These are phyloP conservation scores for Crepidodera aurea DNA, from an alignment of 2,888 invertebrate genomes.

Conservation along the genomic window DNA sequence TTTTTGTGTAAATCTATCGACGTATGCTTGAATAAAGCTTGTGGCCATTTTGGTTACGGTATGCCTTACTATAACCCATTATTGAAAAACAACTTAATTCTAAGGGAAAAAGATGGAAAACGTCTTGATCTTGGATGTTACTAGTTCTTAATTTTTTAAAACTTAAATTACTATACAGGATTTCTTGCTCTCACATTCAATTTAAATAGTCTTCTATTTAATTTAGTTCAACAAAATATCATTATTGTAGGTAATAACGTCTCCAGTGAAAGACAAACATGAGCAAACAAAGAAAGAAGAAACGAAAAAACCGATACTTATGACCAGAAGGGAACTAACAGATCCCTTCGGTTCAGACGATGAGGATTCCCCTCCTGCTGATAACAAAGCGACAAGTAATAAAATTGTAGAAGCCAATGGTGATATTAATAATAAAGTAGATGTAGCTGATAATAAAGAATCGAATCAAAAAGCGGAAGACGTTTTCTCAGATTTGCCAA, in stretches of 20 bases:
- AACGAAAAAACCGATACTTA: slow-evolving; percentile 64
- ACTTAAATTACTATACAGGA: too few relatives aligned
- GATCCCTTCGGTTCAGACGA: slow-evolving; percentile 94
- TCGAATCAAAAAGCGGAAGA: slow-evolving; percentile 32
- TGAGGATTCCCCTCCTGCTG: slow-evolving; percentile 64
- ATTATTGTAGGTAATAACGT: slow-evolving; percentile 71
- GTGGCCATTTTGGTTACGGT: too few relatives aligned
- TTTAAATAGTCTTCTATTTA: too few relatives aligned
- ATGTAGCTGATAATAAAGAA: slow-evolving; percentile 40
- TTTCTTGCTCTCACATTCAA: too few relatives aligned
- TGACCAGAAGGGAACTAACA: slow-evolving; percentile 85
- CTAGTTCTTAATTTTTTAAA: too few relatives aligned
- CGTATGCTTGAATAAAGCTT: too few relatives aligned
- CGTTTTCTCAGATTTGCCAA: slow-evolving; percentile 54
- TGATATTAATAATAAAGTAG: slow-evolving; percentile 41
- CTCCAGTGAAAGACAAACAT: slow-evolving; percentile 76
- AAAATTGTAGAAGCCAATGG: slow-evolving; percentile 50
- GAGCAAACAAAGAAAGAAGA: slow-evolving; percentile 51
- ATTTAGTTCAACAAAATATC: too few relatives aligned
- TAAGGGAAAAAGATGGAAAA: too few relatives aligned
- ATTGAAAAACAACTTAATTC: too few relatives aligned
- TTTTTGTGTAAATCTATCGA: too few relatives aligned
- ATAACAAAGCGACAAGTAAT: slow-evolving; percentile 43
- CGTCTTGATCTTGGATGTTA: too few relatives aligned
- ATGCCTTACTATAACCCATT: too few relatives aligned